These are phyloP conservation scores for Elaeidobius kamerunicus DNA, from an alignment of 2,888 invertebrate species.

Conservation along the genomic window DNA sequence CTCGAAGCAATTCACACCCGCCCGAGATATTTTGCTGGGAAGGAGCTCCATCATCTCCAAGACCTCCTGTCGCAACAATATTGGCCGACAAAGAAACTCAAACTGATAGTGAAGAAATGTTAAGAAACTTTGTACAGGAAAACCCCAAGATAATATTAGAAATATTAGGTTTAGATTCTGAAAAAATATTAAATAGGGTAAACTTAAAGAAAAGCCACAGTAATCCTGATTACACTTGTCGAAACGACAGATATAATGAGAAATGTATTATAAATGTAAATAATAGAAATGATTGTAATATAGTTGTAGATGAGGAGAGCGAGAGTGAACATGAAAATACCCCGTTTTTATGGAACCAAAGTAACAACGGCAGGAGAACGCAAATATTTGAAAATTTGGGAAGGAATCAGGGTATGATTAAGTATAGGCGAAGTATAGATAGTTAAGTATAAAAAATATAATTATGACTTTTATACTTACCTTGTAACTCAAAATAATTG, in stretches of 20 bases:
- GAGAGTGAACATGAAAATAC: slow-evolving; percentile 33
- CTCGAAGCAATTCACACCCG: slow-evolving; percentile 82
- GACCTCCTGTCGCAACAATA: slow-evolving; percentile 42
- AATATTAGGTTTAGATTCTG: slow-evolving; percentile 68
- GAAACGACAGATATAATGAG: slow-evolving; percentile 22
- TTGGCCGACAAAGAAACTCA: slow-evolving; percentile 53
- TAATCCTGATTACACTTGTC: slow-evolving; percentile 39
- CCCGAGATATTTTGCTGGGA: slow-evolving; percentile 82
- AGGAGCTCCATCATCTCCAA: slow-evolving; percentile 36
- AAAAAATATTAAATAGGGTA: slow-evolving; percentile 43
- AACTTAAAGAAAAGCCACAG: slow-evolving; percentile 41
- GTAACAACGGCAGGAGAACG: slow-evolving; percentile 28
- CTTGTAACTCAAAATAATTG: too few relatives aligned
- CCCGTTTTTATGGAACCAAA: slow-evolving; percentile 43
- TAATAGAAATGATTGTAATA: slow-evolving; percentile 27
- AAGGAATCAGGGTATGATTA: slow-evolving; percentile 32
- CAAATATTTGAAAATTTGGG: slow-evolving; percentile 37
- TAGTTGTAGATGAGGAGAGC: slow-evolving; percentile 36
- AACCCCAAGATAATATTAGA: slow-evolving; percentile 72
- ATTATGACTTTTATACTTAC: too few relatives aligned
- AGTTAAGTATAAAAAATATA: too few relatives aligned
- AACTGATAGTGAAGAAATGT: slow-evolving; percentile 58
- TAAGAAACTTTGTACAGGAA: slow-evolving; percentile 65
- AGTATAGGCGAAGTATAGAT: slow-evolving; percentile 35
- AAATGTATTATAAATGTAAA: slow-evolving; percentile 22